phyloP scores from a whole-genome alignment of 2,113 vertebrate species.

The Grantiella picta region DNA sequence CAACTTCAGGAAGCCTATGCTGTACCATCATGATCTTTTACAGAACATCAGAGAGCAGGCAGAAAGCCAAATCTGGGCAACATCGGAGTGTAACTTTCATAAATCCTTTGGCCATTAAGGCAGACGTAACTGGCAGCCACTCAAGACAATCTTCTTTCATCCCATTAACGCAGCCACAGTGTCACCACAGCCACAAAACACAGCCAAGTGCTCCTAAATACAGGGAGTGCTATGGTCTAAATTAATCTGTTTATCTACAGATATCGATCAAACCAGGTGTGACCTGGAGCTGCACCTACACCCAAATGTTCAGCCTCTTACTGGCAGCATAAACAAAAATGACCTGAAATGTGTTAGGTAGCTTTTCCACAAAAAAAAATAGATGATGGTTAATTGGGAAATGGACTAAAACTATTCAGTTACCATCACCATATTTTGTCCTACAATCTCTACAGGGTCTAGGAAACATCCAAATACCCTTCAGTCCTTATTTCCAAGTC shows the following conservation, averaged over 20 bases:
- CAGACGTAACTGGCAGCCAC: neutral
- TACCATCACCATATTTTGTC: neutral
- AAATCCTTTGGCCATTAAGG: constrained; percentile 46
- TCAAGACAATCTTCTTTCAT: constrained; percentile 43
- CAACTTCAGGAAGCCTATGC: neutral
- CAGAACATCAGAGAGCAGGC: constrained; percentile 7
- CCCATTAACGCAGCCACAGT: constrained; percentile 20
- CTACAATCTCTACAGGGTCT: neutral
- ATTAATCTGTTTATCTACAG: constrained; percentile 4
- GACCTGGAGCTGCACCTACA: neutral
- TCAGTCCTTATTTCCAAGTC: neutral
- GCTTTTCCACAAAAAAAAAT: neutral
- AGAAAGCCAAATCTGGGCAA: constrained; percentile 20
- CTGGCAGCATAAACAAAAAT: neutral
- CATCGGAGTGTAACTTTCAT: constrained; percentile 8
- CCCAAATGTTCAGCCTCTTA: neutral
- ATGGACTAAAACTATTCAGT: neutral
- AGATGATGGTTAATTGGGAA: neutral
- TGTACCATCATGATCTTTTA: neutral
- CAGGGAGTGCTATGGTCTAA: neutral
- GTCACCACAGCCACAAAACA: neutral
- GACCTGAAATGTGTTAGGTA: neutral
- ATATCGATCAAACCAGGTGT: neutral
- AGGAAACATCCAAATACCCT: neutral
- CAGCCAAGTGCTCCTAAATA: neutral